Evolutionary conservation across 1,140 invertebrate genomes (phyloP), one percentile per base, ranked within the genome.

Genomic region (Drosophila micromelanica): DNA sequence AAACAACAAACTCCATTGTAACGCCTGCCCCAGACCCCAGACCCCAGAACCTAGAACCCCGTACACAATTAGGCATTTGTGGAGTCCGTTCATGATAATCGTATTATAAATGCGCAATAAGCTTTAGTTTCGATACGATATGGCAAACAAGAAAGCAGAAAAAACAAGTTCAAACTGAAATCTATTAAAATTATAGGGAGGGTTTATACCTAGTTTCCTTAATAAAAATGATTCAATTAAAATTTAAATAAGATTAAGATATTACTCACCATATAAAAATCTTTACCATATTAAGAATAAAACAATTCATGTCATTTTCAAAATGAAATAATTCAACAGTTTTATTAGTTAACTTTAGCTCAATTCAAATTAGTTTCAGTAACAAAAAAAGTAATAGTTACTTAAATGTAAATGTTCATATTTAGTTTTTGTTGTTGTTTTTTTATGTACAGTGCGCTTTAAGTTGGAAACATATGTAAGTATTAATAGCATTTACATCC

Each of bases 1-100:
- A 15, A 86, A 85, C 81, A 85, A 81, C 57, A 32, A 77, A 52
- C 43, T 45, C 57, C 73, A 85, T 85, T 85, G 81, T 85, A 56
- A 51, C 23, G 43, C 30, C 17, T 40, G 43, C 37, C 43, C 55
- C 5, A 35, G 32, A 35, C 6, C 32, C 32, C 8, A 35, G 46
- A 49, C 27, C 9, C 43, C 32, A 43, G 42, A 46, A 12, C 23
- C 42, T 15, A 23, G 9, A 27, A 17, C 46, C 23, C 46, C 15
- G 17, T 35, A 38, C 35, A 59, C 70, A 76, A 76, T 76, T 42
- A 62, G 63, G 48, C 52, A 54, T 65, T 77, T 71, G 43, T 45
- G 40, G 43, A 27, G 46, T 12, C 17, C 46, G 23, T 30, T 13
- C 12, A 45, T 43, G 55, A 45, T 61, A 54, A 69, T 52, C 65